A percentile compares a stretch with the other conserved stretches of the same genome.
phyloP scores from a whole-genome alignment of 2,797 vertebrate species.

The Botia almorhae region DNA sequence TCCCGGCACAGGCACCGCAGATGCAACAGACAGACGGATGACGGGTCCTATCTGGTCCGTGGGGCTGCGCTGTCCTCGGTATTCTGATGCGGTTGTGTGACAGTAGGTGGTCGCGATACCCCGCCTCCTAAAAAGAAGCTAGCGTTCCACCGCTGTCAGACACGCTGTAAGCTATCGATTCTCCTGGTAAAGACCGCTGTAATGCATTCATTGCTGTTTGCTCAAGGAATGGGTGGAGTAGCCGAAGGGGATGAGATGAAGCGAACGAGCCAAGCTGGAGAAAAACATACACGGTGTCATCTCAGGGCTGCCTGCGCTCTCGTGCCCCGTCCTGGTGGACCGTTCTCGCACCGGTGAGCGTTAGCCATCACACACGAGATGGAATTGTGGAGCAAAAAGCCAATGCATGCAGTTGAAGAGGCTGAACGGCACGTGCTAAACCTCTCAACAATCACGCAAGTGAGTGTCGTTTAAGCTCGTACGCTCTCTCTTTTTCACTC shows the following conservation, averaged over 20 bases:
- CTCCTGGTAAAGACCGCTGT: conserved; percentile 47
- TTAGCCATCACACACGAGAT: conserved; percentile 18
- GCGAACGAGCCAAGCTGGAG: not conserved
- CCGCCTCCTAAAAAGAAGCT: conserved; percentile 14
- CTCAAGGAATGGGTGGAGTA: conserved; percentile 48
- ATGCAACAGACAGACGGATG: conserved; percentile 45
- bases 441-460: not conserved
- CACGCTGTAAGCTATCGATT: conserved; percentile 50
- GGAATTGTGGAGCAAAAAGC: not conserved
- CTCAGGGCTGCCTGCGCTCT: conserved; percentile 57
- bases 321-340: conserved; percentile 8
- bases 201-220: conserved; percentile 53
- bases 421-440: conserved; percentile 36
- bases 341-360: not conserved
- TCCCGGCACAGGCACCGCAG: conserved; percentile 28
- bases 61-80: conserved; percentile 4
- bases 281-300: conserved; percentile 70
- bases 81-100: conserved; percentile 15
- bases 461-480: conserved; percentile 12
- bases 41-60: conserved; percentile 10
- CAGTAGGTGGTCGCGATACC: not conserved
- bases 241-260: conserved; percentile 33
- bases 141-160: conserved; percentile 15
- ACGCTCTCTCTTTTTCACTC: not conserved
- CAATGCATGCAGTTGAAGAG: not conserved